Percentiles rank a stretch among this genome's conserved stretches.
phyloP scores from a whole-genome alignment of 2,888 invertebrate genomes.

The Galerucella pusilla region DNA sequence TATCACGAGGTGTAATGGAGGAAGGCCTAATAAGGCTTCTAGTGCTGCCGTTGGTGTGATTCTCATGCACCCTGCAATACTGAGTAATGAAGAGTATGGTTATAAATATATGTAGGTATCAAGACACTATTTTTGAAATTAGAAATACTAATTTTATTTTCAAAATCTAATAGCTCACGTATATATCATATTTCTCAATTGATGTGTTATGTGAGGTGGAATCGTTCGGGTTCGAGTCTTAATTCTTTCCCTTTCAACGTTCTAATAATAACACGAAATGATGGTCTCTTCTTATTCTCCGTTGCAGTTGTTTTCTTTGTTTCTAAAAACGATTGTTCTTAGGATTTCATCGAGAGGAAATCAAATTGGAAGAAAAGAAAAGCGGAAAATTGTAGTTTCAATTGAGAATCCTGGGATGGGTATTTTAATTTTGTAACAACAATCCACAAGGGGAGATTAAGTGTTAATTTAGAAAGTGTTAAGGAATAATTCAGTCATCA shows the following conservation, averaged over 20 bases:
- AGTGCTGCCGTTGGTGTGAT: too few species aligned
- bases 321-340: conserved; percentile 24
- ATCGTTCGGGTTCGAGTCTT: not conserved
- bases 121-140: not conserved
- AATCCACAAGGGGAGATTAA: not conserved
- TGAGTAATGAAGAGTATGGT: too few species aligned
- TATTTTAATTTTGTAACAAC: conserved; percentile 6
- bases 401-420: not conserved
- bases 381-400: conserved; percentile 20
- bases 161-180: not conserved
- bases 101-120: too few species aligned
- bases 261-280: conserved; percentile 26
- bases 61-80: too few species aligned
- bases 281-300: conserved; percentile 9
- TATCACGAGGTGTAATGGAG: too few species aligned
- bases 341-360: conserved; percentile 20
- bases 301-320: conserved; percentile 28
- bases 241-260: conserved; percentile 18
- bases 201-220: conserved; percentile 4
- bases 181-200: not conserved
- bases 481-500: not conserved
- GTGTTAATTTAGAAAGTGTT: not conserved
- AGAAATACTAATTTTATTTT: not conserved
- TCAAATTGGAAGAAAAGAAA: conserved; percentile 14
- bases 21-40: too few species aligned